These are phyloP conservation scores for Cephalopachus bancanus DNA, from an alignment of 2,797 vertebrate genomes.

Conservation along the genomic window DNA sequence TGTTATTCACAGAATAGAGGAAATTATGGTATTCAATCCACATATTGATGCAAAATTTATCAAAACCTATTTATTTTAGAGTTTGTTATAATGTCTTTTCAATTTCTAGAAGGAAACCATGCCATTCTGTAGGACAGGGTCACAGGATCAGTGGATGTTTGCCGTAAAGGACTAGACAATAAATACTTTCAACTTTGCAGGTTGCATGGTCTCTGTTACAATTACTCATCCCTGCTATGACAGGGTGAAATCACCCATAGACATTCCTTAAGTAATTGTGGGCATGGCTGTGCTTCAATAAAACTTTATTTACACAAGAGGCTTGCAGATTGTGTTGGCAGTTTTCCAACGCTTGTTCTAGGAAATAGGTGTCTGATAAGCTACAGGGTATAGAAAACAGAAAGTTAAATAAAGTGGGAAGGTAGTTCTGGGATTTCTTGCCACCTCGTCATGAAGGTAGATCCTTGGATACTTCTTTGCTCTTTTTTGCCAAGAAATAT, in stretches of 20 bases:
- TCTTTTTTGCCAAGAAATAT: not conserved
- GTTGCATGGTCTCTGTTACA: not conserved
- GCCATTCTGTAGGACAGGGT: not conserved
- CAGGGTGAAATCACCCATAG: not conserved
- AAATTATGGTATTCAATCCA: not conserved
- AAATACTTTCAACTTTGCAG: not conserved
- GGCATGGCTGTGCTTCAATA: not conserved
- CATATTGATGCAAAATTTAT: not conserved
- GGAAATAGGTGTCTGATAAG: not conserved
- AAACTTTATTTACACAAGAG: not conserved
- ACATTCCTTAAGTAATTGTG: not conserved
- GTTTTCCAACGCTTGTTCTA: not conserved
- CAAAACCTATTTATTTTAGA: slow-evolving; percentile 8
- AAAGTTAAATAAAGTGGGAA: not conserved
- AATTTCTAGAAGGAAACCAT: not conserved
- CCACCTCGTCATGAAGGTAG: not conserved
- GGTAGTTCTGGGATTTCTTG: not conserved
- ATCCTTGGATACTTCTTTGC: not conserved
- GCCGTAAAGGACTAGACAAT: not conserved
- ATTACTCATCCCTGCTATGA: not conserved
- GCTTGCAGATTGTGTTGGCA: not conserved
- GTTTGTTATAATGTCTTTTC: not conserved
- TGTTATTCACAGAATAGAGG: not conserved
- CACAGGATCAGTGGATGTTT: not conserved
- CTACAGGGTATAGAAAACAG: not conserved